Percentiles rank a stretch among this genome's conserved stretches.
Evolutionary conservation across 2,888 invertebrate species (phyloP).

Genomic region (Torymus aiolomorphi): DNA sequence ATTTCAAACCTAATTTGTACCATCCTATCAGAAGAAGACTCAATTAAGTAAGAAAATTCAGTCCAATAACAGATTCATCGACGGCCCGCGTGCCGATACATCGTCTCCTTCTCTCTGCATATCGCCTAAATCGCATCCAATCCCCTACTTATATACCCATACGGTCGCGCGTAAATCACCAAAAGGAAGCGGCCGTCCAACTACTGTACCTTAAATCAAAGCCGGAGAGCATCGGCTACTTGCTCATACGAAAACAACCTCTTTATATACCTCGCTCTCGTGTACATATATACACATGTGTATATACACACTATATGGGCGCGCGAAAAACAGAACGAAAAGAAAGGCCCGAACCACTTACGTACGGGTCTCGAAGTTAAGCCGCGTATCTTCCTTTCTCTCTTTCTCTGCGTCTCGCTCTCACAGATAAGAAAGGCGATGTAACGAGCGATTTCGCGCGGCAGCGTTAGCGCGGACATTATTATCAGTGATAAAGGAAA

Average conservation of each 20-base stretch:
- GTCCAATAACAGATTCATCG: too few species aligned
- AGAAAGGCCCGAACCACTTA: background rate
- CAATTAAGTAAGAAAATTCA: too few species aligned
- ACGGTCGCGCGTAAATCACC: constrained; percentile 18
- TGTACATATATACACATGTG: background rate
- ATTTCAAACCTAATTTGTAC: too few species aligned
- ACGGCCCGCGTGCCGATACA: too few species aligned
- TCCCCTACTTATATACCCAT: too few species aligned
- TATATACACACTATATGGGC: background rate
- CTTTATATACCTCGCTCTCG: background rate
- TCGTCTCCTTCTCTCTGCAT: too few species aligned
- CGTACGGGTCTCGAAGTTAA: too few species aligned
- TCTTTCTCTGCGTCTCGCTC: background rate
- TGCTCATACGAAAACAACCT: too few species aligned
- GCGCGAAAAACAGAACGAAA: background rate
- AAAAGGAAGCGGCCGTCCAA: constrained; percentile 24
- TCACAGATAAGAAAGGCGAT: constrained; percentile 46
- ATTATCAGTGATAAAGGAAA: constrained; percentile 43
- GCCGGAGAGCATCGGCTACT: background rate
- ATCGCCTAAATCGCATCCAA: too few species aligned
- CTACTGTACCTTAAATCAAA: constrained; percentile 34
- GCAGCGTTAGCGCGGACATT: constrained; percentile 21
- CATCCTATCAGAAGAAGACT: too few species aligned
- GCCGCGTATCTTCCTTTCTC: background rate
- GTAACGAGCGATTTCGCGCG: constrained; percentile 50